Conservation (phyloP, 2,113 vertebrate species). For the Vanacampus margaritifer region DNA sequence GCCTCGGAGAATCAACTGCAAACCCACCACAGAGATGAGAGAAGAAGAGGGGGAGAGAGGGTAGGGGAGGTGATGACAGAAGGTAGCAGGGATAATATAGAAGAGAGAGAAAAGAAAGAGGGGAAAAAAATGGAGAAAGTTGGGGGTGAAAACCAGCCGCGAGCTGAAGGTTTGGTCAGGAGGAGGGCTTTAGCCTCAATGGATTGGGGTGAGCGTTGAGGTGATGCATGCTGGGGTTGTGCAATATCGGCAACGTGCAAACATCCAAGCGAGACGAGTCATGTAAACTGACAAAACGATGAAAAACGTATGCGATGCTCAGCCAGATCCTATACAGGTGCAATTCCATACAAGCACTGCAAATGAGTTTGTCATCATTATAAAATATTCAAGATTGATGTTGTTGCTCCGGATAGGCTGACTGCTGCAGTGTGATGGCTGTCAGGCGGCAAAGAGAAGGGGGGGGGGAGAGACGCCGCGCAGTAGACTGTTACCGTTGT, state of each 20-base stretch:
- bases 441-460: slow-evolving; percentile 58
- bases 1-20: slow-evolving; percentile 98
- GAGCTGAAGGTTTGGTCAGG: slow-evolving; percentile 26
- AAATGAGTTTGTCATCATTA: background rate
- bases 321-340: slow-evolving; percentile 46
- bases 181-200: slow-evolving; percentile 43
- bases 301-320: slow-evolving; percentile 27
- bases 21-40: slow-evolving; percentile 87
- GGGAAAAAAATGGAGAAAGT: slow-evolving; percentile 31
- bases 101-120: slow-evolving; percentile 20
- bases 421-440: slow-evolving; percentile 29
- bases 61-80: slow-evolving; percentile 18
- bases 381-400: background rate
- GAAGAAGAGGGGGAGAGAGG: slow-evolving; percentile 25
- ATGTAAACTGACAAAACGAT: slow-evolving; percentile 18
- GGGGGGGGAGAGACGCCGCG: slow-evolving; percentile 64
- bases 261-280: slow-evolving; percentile 20
- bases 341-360: slow-evolving; percentile 10
- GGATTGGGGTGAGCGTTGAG: background rate
- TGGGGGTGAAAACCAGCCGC: slow-evolving; percentile 33
- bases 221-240: slow-evolving; percentile 35
- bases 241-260: slow-evolving; percentile 22
- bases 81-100: slow-evolving; percentile 17
- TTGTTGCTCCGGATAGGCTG: slow-evolving; percentile 40
- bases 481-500: slow-evolving; percentile 57